phyloP scores from a whole-genome alignment of 2,888 invertebrate species.

The Pogonocherus hispidulus region DNA sequence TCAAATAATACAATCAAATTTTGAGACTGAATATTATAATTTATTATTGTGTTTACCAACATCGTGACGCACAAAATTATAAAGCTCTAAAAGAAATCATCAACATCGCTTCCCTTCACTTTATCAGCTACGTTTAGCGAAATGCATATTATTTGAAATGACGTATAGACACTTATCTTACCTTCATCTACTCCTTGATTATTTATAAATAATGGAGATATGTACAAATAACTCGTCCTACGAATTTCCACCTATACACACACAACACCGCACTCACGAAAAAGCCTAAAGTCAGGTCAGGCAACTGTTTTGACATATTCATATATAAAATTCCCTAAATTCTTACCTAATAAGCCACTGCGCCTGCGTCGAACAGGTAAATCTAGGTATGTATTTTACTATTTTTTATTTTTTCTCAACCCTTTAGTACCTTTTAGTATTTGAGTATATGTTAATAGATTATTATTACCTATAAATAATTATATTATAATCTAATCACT shows the following conservation, averaged over 20 bases:
- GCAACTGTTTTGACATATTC: constrained; percentile 44
- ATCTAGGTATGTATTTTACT: too few species aligned
- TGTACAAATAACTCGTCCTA: constrained; percentile 61
- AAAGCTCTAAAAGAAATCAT: constrained; percentile 54
- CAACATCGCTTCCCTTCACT: constrained; percentile 42
- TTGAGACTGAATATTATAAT: constrained; percentile 22
- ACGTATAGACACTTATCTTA: constrained; percentile 45
- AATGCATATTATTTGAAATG: neutral
- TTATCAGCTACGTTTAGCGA: neutral
- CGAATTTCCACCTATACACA: constrained; percentile 59
- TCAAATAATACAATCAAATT: neutral
- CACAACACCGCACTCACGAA: constrained; percentile 65
- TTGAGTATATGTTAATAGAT: too few species aligned
- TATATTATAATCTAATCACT: too few species aligned
- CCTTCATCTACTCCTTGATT: constrained; percentile 68
- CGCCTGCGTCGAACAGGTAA: constrained; percentile 6
- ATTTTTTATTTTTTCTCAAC: too few species aligned
- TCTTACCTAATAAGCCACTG: neutral
- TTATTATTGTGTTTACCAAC: constrained; percentile 51
- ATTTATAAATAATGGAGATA: constrained; percentile 62
- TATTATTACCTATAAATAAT: too few species aligned
- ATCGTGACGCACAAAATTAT: constrained; percentile 57
- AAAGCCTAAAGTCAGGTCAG: constrained; percentile 54
- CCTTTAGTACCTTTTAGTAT: too few species aligned
- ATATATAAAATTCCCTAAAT: constrained; percentile 31